These are phyloP conservation scores for Fissipunctia ypsillon DNA, from an alignment of 2,888 invertebrate genomes.

Conservation along the genomic window DNA sequence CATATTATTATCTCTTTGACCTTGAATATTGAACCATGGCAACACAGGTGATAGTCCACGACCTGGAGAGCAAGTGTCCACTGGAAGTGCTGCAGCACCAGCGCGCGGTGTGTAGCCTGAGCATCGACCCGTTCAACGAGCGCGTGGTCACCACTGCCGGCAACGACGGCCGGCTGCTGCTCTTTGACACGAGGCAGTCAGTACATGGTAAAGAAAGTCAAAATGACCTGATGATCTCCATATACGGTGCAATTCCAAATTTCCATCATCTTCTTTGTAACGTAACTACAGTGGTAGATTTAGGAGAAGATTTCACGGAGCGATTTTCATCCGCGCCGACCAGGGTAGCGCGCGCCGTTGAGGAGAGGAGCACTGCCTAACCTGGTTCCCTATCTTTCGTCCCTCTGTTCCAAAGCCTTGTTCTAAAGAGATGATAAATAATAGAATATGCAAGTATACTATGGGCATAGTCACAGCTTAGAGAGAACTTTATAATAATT, in stretches of 20 bases:
- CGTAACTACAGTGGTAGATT: background rate
- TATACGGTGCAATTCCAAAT: too few relatives aligned
- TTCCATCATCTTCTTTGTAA: too few relatives aligned
- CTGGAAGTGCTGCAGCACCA: conserved; percentile 95
- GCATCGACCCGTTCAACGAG: conserved; percentile 96
- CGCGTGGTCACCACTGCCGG: conserved; percentile 97
- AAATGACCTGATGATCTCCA: background rate
- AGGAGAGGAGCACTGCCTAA: background rate
- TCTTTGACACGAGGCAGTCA: conserved; percentile 95
- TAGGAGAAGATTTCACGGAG: background rate
- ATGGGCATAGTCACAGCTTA: background rate
- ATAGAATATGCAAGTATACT: background rate
- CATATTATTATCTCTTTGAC: too few relatives aligned
- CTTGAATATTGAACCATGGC: background rate
- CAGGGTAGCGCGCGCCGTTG: background rate
- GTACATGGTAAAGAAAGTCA: conserved; percentile 79
- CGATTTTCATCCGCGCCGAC: background rate
- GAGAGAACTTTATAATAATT: background rate
- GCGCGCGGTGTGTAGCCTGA: conserved; percentile 97
- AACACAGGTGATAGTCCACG: conserved; percentile 96
- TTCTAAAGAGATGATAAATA: background rate
- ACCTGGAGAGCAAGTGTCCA: conserved; percentile 91
- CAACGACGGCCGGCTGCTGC: conserved; percentile 96
- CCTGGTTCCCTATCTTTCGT: background rate
- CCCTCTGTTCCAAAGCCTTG: background rate